Evolutionary conservation across 2,888 invertebrate species (phyloP).

Genomic region (Drosophila pseudotakahashii): DNA sequence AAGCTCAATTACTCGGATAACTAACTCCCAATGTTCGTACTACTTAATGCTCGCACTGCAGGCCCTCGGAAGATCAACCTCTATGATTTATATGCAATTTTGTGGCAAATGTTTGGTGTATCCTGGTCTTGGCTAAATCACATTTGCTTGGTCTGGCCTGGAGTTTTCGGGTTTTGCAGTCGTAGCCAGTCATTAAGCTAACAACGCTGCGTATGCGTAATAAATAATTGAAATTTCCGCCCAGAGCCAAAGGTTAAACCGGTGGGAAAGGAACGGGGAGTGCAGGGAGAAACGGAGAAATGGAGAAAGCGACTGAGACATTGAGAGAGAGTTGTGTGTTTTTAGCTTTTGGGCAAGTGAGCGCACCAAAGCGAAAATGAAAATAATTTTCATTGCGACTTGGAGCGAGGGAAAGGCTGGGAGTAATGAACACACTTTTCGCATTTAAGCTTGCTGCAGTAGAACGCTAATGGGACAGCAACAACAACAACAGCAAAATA

Average conservation of each 20-base stretch:
- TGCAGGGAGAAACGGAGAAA: conserved; percentile 9
- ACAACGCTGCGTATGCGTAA: conserved; percentile 68
- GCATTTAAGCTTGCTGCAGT: conserved; percentile 75
- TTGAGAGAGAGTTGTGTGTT: conserved; percentile 25
- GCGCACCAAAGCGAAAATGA: conserved; percentile 75
- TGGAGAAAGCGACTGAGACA: conserved; percentile 43
- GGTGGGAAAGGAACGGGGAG: conserved; percentile 22
- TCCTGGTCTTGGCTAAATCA: conserved; percentile 34
- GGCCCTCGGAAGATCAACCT: conserved; percentile 12
- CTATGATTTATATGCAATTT: conserved; percentile 44
- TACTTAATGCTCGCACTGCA: conserved; percentile 15
- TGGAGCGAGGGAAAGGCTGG: conserved; percentile 10
- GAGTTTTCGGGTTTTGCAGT: conserved; percentile 31
- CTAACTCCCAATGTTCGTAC: background rate
- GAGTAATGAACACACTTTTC: conserved; percentile 79
- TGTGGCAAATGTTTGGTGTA: conserved; percentile 33
- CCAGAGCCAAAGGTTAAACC: conserved; percentile 54
- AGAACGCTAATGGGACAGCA: conserved; percentile 77
- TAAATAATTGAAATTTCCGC: conserved; percentile 73
- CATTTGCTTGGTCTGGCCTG: conserved; percentile 19
- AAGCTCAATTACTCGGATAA: conserved; percentile 10
- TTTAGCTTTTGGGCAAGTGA: conserved; percentile 76
- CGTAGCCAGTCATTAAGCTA: conserved; percentile 65
- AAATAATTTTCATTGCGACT: conserved; percentile 74
- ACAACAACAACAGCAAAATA: conserved; percentile 25